phyloP scores from a whole-genome alignment of 2,888 invertebrate species.

The Schizaphis graminum region DNA sequence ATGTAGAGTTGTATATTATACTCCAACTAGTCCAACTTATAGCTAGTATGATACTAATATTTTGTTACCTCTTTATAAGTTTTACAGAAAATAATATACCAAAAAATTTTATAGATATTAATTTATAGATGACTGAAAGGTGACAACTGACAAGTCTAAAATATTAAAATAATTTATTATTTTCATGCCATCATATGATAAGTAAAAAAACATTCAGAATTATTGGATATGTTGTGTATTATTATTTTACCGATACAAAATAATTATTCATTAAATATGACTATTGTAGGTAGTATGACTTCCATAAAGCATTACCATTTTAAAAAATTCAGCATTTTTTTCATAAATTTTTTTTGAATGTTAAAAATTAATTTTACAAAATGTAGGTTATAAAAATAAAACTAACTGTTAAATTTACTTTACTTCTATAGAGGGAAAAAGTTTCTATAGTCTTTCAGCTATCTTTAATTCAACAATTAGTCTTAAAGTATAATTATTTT shows the following conservation, averaged over 20 bases:
- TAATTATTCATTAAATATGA: background rate
- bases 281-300: background rate
- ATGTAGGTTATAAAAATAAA: background rate
- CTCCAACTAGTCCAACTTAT: background rate
- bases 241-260: background rate
- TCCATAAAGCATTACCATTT: background rate
- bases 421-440: background rate
- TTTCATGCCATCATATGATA: background rate
- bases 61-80: background rate
- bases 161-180: background rate
- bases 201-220: background rate
- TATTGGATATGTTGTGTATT: background rate
- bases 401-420: background rate
- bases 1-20: background rate
- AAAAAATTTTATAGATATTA: background rate
- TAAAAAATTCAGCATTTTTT: background rate
- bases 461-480: background rate
- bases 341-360: background rate
- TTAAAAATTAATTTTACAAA: background rate
- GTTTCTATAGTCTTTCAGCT: background rate
- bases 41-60: no score
- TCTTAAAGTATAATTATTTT: background rate
- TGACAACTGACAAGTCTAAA: background rate
- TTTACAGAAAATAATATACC: background rate
- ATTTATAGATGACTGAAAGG: background rate